phyloP scores from a whole-genome alignment of 2,113 vertebrate genomes.

The Fregetta grallaria region DNA sequence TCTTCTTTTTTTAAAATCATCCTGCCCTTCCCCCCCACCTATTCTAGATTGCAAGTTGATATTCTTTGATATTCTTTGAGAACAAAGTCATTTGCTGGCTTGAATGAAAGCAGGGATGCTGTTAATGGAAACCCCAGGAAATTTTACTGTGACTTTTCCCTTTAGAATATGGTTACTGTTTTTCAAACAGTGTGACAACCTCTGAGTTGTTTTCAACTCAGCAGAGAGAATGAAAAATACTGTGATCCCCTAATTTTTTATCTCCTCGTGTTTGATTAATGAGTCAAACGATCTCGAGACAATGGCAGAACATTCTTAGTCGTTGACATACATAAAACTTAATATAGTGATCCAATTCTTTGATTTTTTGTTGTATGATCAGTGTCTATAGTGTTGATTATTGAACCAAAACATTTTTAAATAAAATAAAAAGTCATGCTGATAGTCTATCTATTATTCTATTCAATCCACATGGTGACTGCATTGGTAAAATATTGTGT shows the following conservation, averaged over 20 bases:
- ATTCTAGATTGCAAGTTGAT: neutral
- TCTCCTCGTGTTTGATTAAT: neutral
- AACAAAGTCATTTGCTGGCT: neutral
- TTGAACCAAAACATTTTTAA: neutral
- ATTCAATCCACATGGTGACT: neutral
- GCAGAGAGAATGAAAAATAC: neutral
- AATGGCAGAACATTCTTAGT: neutral
- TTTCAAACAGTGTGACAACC: neutral
- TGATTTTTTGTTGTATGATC: neutral
- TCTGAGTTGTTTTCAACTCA: neutral
- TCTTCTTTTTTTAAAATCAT: neutral
- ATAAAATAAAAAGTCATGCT: neutral
- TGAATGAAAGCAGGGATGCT: neutral
- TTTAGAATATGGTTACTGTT: neutral
- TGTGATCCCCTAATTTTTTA: neutral
- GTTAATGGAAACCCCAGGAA: neutral
- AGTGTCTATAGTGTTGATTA: neutral
- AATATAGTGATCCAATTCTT: neutral
- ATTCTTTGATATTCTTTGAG: neutral
- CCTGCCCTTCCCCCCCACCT: neutral
- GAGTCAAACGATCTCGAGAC: neutral
- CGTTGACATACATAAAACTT: neutral
- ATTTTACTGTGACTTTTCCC: neutral
- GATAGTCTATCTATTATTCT: neutral
- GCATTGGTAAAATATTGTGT: neutral